Evolutionary conservation across 1,140 invertebrate genomes (phyloP), one percentile per base, ranked within the genome.

Genomic region (Vanessa tameamea): DNA sequence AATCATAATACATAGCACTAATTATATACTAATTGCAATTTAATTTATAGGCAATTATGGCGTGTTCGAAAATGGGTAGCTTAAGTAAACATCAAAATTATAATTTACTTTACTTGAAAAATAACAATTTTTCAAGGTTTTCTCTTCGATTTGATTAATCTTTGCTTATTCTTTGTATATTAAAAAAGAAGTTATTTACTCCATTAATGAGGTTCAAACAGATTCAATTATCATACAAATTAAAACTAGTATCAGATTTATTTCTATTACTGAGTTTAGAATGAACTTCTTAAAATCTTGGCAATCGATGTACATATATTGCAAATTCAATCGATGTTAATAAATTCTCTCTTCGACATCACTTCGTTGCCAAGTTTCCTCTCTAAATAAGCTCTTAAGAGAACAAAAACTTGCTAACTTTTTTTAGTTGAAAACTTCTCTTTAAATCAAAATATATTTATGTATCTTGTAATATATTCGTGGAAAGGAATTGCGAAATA

Each of bases 321-420:
- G 57, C 15, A 31, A 31, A 37, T 61, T 61, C 31, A 61, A 61
- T 61, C 31, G 31, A 61, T 37, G 16, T 61, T 31, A 61, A 61
- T 26, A n/a, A 57, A 57, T 57, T 57, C 14, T 37, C 20, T 61
- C 57, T 57, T 31, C 57, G 14, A 61, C 23, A 37, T 61, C 15
- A 61, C 4, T 15, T 37, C 26, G 57, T 61, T 61, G 57, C 26
- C 26, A 61, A 61, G 26, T 26, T 26, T 23, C 11, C 11, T 59
- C 16, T n/a, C 26, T 37, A 26, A 23, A 23, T 61, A 61, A 61
- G 57, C 23, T 61, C 26, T 61, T 61, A 61, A 61, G 31, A 37
- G 57, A 37, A 37, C 23, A 31, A 61, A 61, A 61, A 31, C 57
- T 43, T 61, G 4, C 13, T 61, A 20, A 55, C 9, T 5, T 55